Evolutionary conservation across 2,113 vertebrate genomes (phyloP).

Genomic region (Fukomys damarensis): DNA sequence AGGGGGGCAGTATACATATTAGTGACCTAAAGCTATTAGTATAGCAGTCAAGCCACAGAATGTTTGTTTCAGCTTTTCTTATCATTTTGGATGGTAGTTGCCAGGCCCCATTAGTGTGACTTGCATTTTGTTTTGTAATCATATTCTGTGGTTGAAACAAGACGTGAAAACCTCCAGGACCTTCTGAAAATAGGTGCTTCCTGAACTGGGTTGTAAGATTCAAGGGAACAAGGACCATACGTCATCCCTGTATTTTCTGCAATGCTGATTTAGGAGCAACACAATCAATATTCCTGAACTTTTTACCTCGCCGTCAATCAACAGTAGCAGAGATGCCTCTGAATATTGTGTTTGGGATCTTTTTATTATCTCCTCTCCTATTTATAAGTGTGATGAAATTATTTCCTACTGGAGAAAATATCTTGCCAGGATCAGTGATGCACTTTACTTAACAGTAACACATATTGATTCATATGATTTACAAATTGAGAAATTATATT

Average conservation of each 20-base stretch:
- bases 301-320: background rate
- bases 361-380: background rate
- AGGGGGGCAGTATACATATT: slow-evolving; percentile 7
- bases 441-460: background rate
- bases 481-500: slow-evolving; percentile 38
- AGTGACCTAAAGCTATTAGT: background rate
- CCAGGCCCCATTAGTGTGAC: background rate
- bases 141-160: background rate
- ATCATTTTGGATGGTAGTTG: background rate
- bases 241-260: background rate
- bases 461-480: slow-evolving; percentile 18
- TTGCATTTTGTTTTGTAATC: slow-evolving; percentile 3
- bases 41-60: slow-evolving; percentile 16
- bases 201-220: slow-evolving; percentile 3
- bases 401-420: background rate
- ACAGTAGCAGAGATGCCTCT: background rate
- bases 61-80: slow-evolving; percentile 54
- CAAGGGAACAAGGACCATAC: background rate
- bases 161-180: slow-evolving; percentile 26
- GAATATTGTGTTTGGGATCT: slow-evolving; percentile 24
- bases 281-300: background rate
- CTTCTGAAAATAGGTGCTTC: slow-evolving; percentile 13
- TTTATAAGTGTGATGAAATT: background rate
- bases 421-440: background rate
- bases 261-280: background rate